Evolutionary conservation across 2,888 invertebrate species (phyloP).

Genomic region (Tetheella fluctuosa): DNA sequence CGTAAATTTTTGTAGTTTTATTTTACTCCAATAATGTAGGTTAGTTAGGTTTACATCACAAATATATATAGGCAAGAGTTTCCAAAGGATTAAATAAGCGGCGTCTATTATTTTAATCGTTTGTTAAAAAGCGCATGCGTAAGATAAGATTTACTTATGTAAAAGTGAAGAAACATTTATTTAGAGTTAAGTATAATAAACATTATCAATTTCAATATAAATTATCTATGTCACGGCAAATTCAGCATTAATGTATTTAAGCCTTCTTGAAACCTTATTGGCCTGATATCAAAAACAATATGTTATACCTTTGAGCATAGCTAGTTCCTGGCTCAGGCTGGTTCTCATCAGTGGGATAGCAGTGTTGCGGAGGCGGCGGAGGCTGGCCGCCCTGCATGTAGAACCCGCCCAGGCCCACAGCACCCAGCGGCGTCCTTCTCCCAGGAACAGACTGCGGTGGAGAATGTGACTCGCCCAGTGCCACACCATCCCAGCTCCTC

Average conservation of each 20-base stretch:
- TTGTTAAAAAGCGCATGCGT: constrained; percentile 42
- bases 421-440: constrained; percentile 91
- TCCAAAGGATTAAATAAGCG: background rate
- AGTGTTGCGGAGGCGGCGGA: constrained; percentile 81
- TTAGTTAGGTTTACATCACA: background rate
- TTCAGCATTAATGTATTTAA: too few relatives aligned
- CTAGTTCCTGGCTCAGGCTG: constrained; percentile 88
- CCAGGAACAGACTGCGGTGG: constrained; percentile 86
- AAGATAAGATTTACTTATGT: constrained; percentile 3
- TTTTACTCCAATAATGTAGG: background rate
- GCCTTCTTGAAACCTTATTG: too few relatives aligned
- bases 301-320: constrained; percentile 75
- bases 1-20: background rate
- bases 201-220: too few relatives aligned
- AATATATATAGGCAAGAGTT: background rate
- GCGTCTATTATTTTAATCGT: background rate
- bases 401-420: constrained; percentile 94
- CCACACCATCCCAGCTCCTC: constrained; percentile 78
- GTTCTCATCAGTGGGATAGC: constrained; percentile 89
- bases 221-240: too few relatives aligned
- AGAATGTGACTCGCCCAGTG: constrained; percentile 77
- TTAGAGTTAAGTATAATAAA: background rate
- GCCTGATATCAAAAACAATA: background rate
- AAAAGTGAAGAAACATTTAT: background rate
- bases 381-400: constrained; percentile 89